phyloP scores from a whole-genome alignment of 1,140 invertebrate genomes.

The Campoletis sonorensis region DNA sequence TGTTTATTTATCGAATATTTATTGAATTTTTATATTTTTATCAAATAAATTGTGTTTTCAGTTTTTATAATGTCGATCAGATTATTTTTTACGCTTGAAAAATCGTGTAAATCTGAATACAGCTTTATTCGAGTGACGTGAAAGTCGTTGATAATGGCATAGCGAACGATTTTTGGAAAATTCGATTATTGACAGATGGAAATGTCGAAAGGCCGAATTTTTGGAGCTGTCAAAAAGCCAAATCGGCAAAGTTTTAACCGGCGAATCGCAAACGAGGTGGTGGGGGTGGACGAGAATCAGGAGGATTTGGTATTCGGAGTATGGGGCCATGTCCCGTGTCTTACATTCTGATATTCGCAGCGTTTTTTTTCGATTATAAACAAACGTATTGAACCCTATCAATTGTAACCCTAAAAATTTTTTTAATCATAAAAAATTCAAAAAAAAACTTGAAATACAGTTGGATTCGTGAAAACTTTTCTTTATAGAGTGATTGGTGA shows the following conservation, averaged over 20 bases:
- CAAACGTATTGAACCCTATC: conserved; percentile 48
- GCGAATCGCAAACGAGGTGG: neutral
- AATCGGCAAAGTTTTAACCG: conserved; percentile 20
- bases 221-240: conserved; percentile 39
- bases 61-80: neutral
- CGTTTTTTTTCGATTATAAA: conserved; percentile 42
- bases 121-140: conserved; percentile 25
- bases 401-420: conserved; percentile 9
- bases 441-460: too few relatives aligned
- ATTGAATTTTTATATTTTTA: too few relatives aligned
- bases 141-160: conserved; percentile 58
- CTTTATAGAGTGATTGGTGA: conserved; percentile 22
- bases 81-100: too few relatives aligned
- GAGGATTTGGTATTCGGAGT: conserved; percentile 50
- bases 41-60: too few relatives aligned
- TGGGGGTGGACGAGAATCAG: neutral
- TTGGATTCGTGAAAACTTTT: too few relatives aligned
- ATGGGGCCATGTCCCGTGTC: conserved; percentile 62
- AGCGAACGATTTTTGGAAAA: too few relatives aligned
- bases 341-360: conserved; percentile 54
- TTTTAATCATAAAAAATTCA: neutral
- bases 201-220: conserved; percentile 24
- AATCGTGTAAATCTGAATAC: neutral
- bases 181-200: neutral
- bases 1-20: too few relatives aligned